Percentiles rank a stretch among this genome's conserved stretches.
Evolutionary conservation across 2,113 vertebrate species (phyloP).

Genomic region (Brienomyrus brachyistius): DNA sequence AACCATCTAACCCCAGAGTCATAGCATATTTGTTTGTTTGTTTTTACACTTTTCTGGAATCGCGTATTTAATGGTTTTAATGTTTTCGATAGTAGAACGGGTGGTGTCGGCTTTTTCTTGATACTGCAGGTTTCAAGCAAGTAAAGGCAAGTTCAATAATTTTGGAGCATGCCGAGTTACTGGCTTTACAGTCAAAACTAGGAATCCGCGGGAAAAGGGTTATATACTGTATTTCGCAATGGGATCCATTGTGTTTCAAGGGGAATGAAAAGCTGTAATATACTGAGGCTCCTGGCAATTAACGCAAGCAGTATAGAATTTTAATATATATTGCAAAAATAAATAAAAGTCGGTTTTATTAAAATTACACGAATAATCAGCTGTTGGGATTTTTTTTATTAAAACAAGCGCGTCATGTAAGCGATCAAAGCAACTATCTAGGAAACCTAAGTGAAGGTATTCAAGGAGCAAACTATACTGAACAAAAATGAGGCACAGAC

Average conservation of each 20-base stretch:
- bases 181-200: not conserved
- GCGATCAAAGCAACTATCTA: not conserved
- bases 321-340: not conserved
- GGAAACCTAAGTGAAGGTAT: not conserved
- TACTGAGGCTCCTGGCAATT: not conserved
- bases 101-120: not conserved
- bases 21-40: not conserved
- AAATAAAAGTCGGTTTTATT: not conserved
- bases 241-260: not conserved
- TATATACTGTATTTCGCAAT: not conserved
- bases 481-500: not conserved
- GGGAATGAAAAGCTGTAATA: not conserved
- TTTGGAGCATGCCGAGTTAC: not conserved
- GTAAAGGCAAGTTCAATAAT: not conserved
- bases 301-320: not conserved
- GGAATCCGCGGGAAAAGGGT: not conserved
- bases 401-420: not conserved
- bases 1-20: not conserved
- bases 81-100: not conserved
- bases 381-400: not conserved
- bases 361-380: not conserved
- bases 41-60: not conserved
- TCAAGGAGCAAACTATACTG: not conserved
- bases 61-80: not conserved
- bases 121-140: not conserved